phyloP scores from a whole-genome alignment of 2,113 vertebrate genomes.

The Ptilonorhynchus violaceus region DNA sequence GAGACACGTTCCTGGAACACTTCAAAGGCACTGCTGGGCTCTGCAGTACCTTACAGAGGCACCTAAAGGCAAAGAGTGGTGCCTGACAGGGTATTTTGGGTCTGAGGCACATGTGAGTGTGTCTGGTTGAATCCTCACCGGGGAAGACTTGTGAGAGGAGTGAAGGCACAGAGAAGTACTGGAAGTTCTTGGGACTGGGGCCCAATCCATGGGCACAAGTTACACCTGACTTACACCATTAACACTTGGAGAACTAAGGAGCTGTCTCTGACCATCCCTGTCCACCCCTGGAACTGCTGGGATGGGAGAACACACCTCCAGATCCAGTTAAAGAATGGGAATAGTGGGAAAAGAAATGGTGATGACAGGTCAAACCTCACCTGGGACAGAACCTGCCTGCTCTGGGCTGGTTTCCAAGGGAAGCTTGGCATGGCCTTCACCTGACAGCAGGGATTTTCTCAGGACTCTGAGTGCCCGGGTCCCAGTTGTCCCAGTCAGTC shows the following conservation, averaged over 20 bases:
- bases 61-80: not conserved
- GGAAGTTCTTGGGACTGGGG: not conserved
- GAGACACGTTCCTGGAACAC: not conserved
- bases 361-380: not conserved
- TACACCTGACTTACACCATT: not conserved
- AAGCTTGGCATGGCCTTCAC: not conserved
- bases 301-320: not conserved
- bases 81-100: not conserved
- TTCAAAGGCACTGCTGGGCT: not conserved
- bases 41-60: not conserved
- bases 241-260: not conserved
- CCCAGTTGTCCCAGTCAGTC: not conserved
- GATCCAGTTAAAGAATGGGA: not conserved
- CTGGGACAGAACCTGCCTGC: not conserved
- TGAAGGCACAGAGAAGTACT: not conserved
- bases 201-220: accelerated
- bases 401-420: not conserved
- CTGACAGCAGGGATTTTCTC: not conserved
- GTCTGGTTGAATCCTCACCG: not conserved
- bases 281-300: not conserved
- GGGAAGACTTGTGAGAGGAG: not conserved
- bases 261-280: not conserved
- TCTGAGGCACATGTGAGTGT: not conserved
- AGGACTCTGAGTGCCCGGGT: not conserved
- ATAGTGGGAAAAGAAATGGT: not conserved